phyloP scores from a whole-genome alignment of 2,797 vertebrate genomes.

The Cryptoblepharus egeriae region DNA sequence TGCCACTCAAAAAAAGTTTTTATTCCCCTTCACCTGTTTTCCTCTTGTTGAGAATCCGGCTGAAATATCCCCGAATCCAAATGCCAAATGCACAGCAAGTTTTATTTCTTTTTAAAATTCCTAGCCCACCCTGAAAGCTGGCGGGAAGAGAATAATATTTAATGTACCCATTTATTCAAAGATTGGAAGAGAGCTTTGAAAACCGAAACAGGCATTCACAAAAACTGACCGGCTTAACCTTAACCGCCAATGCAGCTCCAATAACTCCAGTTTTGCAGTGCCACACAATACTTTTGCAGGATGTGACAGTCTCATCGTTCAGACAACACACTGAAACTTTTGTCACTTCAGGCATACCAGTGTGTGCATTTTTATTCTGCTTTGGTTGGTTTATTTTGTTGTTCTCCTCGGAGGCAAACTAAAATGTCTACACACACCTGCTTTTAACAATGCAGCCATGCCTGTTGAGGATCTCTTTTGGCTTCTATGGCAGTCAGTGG shows the following conservation, averaged over 20 bases:
- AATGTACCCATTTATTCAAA: neutral
- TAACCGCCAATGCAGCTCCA: neutral
- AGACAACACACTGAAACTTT: neutral
- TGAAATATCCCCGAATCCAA: neutral
- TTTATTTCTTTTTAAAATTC: neutral
- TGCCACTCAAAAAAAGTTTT: accelerated
- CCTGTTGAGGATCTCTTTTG: accelerated
- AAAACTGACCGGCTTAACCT: neutral
- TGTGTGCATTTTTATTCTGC: neutral
- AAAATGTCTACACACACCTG: neutral
- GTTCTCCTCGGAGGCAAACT: neutral
- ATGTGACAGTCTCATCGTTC: neutral
- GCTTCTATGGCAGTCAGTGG: neutral
- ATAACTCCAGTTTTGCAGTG: neutral
- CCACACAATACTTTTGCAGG: neutral
- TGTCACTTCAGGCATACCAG: no score
- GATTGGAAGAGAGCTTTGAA: neutral
- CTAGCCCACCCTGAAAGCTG: neutral
- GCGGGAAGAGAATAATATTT: neutral
- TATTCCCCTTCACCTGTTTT: neutral
- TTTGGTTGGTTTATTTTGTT: neutral
- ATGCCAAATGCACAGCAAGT: no score
- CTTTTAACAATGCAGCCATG: accelerated
- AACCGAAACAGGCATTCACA: neutral
- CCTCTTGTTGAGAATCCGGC: neutral